Evolutionary conservation across 2,888 invertebrate genomes (phyloP), one percentile per base, ranked within the genome.

Genomic region (Oscheius sp.): DNA sequence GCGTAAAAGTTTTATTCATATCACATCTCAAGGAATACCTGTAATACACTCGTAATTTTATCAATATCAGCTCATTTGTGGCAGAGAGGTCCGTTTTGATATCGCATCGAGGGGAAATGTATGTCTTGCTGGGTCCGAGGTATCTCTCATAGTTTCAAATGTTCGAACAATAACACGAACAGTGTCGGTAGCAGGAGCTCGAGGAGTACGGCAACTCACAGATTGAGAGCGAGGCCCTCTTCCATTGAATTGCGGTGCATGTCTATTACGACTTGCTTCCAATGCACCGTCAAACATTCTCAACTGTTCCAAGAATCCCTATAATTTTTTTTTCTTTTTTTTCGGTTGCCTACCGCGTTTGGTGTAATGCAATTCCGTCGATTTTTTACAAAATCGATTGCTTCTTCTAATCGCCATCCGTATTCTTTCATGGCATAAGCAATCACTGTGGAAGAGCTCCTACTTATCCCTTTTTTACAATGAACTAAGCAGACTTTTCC

Each of bases 391-490:
- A 94, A 94, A 77, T 93, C 92, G 86, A 94, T 91, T 1, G 98
- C 95, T 86, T 93, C 93, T 76, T 93, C 77, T 43, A 86, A 75
- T 9, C 72, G 21, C 86, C 85, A 86, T 18, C 79, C 81, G 73
- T 86, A 85, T 56, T 83, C 85, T 66, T 84, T 85, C 98, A 99
- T 99, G 27, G 77, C 77, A 68, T 80, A 83, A 2, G 83, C 83
- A 56, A 81, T 82, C 2, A 85, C 98, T 29, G 97, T 97, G 1
- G 96, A 96, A 5, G 98, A 97, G 27, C 98, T 98, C 80, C 98
- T 92, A 89, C 96, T 97, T 76, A 99, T 95, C 27, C 99, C 99
- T 96, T 98, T 98, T 91, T 98, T 98, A 90, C 99, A 99, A 90
- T 99, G 98, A 66, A 99, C 98, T 86, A 99, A 91, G 72, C 96